phyloP scores from a whole-genome alignment of 2,797 vertebrate species.

The Hypotaenidia philippensis region DNA sequence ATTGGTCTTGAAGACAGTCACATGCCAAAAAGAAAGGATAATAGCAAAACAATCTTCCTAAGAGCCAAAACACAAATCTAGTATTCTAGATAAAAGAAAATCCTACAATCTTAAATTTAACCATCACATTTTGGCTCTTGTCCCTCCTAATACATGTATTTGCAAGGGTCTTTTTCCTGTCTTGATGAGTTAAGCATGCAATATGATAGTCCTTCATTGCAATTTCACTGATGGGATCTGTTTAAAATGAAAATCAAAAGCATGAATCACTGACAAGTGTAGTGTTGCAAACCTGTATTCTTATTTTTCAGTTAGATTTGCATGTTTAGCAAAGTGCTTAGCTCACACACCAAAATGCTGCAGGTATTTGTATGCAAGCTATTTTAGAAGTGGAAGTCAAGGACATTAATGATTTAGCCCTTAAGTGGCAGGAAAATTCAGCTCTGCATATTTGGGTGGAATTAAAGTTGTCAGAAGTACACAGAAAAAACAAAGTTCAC shows the following conservation, averaged over 20 bases:
- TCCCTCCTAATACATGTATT: background rate
- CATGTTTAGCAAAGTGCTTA: background rate
- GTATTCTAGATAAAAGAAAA: background rate
- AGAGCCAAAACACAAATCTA: background rate
- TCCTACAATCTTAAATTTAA: background rate
- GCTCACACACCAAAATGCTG: background rate
- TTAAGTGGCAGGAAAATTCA: background rate
- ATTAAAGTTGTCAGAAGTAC: background rate
- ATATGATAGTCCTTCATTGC: background rate
- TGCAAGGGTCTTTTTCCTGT: background rate
- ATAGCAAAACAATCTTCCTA: background rate
- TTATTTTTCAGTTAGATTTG: background rate
- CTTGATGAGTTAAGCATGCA: background rate
- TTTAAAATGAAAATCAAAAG: constrained; percentile 5
- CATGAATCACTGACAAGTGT: background rate
- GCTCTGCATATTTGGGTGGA: background rate
- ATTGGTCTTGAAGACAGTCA: background rate
- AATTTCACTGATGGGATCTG: background rate
- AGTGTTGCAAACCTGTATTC: background rate
- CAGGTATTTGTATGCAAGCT: background rate
- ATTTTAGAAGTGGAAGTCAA: background rate
- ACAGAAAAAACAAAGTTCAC: background rate
- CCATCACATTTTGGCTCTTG: background rate
- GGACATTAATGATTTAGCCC: background rate
- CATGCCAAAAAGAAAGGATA: background rate